These are phyloP conservation scores for Vanessa atalanta DNA, from an alignment of 1,140 invertebrate species.

Conservation along the genomic window DNA sequence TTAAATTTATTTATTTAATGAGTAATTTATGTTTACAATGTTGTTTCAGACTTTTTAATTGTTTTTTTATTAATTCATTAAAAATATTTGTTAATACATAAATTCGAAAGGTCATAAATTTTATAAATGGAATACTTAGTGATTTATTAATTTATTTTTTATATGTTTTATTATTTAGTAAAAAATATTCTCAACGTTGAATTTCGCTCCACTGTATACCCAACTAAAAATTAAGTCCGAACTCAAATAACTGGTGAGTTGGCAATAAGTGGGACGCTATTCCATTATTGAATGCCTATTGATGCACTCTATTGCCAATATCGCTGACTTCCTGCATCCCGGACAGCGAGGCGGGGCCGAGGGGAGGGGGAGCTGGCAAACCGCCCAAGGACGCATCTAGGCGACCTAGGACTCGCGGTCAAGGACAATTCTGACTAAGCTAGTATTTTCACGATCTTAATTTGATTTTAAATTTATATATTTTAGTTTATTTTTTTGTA, in stretches of 20 bases:
- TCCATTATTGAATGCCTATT: conserved; percentile 45
- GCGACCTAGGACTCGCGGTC: conserved; percentile 67
- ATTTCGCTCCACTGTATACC: background rate
- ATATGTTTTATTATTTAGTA: too few relatives aligned
- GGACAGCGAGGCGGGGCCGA: conserved; percentile 32
- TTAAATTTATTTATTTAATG: too few relatives aligned
- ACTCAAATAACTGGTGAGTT: background rate
- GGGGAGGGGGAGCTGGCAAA: conserved; percentile 50
- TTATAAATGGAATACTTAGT: too few relatives aligned
- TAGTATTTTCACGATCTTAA: background rate
- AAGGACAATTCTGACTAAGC: conserved; percentile 46
- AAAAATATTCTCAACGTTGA: background rate
- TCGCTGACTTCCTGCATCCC: conserved; percentile 56
- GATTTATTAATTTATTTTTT: too few relatives aligned
- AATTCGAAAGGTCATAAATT: too few relatives aligned
- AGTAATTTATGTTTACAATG: too few relatives aligned
- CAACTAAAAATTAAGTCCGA: background rate
- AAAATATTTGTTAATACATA: too few relatives aligned
- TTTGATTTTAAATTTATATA: background rate
- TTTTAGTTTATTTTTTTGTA: too few relatives aligned
- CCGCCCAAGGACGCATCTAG: conserved; percentile 70
- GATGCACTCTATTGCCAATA: conserved; percentile 57
- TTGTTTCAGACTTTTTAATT: too few relatives aligned
- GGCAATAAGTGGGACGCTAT: conserved; percentile 23
- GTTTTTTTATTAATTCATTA: too few relatives aligned